phyloP scores from a whole-genome alignment of 1,140 invertebrate genomes.

The Aphelenchoides besseyi region DNA sequence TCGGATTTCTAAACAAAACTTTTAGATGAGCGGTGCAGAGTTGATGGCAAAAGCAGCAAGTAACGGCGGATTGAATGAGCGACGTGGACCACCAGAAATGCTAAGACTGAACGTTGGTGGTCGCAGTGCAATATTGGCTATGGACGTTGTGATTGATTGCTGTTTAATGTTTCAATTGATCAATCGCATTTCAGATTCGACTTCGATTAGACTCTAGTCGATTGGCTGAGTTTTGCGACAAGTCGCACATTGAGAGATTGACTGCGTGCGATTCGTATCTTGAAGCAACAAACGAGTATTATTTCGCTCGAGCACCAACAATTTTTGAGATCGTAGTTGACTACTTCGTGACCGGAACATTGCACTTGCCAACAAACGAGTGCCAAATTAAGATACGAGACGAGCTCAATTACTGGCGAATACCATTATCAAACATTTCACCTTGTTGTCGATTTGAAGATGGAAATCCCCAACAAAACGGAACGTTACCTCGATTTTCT shows the following conservation, averaged over 20 bases:
- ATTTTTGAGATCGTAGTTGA: conserved; percentile 58
- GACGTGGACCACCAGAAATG: conserved; percentile 19
- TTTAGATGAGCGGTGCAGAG: conserved; percentile 1
- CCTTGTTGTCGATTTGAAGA: conserved; percentile 56
- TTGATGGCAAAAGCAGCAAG: not conserved
- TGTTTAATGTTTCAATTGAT: not conserved
- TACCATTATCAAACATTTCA: conserved; percentile 49
- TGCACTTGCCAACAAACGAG: conserved; percentile 58
- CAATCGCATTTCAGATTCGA: conserved; percentile 28
- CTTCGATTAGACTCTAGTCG: conserved; percentile 46
- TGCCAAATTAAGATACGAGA: conserved; percentile 58
- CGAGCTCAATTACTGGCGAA: conserved; percentile 58
- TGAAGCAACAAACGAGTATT: conserved; percentile 45
- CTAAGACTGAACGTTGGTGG: conserved; percentile 45
- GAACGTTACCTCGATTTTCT: not conserved
- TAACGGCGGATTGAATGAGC: conserved; percentile 1
- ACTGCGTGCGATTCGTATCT: conserved; percentile 56
- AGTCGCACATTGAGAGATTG: conserved; percentile 50
- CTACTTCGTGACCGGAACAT: conserved; percentile 46
- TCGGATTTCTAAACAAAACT: not conserved
- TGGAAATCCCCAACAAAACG: conserved; percentile 6
- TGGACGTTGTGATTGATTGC: conserved; percentile 32
- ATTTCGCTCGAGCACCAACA: conserved; percentile 51
- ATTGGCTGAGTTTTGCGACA: conserved; percentile 50
- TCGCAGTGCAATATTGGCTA: conserved; percentile 34